Percentiles rank a stretch among this genome's conserved stretches.
phyloP scores from a whole-genome alignment of 2,113 vertebrate species.

The Ibidorhyncha struthersii region DNA sequence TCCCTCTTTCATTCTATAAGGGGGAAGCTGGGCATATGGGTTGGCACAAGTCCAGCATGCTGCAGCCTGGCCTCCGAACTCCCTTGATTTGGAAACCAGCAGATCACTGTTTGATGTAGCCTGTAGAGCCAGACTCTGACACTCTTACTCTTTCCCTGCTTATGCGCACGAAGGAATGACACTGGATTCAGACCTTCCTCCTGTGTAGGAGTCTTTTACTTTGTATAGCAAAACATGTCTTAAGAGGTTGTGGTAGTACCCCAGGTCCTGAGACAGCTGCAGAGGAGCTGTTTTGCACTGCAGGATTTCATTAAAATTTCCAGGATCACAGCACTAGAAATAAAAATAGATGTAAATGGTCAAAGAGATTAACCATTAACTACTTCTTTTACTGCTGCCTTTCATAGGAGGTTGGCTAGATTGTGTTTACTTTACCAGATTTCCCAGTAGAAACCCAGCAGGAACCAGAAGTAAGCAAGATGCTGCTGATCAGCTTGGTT shows the following conservation, averaged over 20 bases:
- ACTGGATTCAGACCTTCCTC: background rate
- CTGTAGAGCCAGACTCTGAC: background rate
- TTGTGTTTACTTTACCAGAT: background rate
- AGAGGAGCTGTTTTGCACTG: background rate
- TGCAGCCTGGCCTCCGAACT: background rate
- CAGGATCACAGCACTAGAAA: background rate
- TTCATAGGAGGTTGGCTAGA: background rate
- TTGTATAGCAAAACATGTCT: background rate
- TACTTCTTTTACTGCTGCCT: background rate
- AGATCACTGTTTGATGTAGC: background rate
- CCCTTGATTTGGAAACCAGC: background rate
- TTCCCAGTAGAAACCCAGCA: background rate
- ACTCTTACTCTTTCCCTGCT: background rate
- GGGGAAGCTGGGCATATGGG: background rate
- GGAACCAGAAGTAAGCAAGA: background rate
- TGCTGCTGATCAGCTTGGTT: background rate
- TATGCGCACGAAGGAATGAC: background rate
- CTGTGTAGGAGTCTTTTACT: background rate
- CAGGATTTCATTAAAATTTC: background rate
- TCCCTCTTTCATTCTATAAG: background rate
- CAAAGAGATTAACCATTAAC: background rate
- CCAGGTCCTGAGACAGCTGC: background rate
- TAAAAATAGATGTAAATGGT: background rate
- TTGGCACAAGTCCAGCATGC: background rate
- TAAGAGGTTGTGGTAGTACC: background rate